phyloP scores from a whole-genome alignment of 2,113 vertebrate genomes.

The Octodon degus region DNA sequence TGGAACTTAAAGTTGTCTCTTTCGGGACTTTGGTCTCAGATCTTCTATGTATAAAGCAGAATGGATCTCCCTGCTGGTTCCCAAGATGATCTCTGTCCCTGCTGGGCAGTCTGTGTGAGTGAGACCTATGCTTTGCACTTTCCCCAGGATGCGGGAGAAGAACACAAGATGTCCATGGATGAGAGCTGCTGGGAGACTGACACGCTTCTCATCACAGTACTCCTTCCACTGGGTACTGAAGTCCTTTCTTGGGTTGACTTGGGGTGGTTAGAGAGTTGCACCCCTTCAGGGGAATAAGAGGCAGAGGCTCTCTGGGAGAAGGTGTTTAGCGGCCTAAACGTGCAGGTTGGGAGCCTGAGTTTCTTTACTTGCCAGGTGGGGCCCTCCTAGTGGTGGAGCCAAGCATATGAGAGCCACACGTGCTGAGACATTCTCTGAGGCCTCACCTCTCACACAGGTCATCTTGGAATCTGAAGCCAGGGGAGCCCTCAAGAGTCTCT shows the following conservation, averaged over 20 bases:
- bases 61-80: background rate
- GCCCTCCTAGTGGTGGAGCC: fast-evolving
- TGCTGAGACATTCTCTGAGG: background rate
- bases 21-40: background rate
- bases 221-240: background rate
- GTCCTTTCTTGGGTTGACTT: background rate
- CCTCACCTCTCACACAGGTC: background rate
- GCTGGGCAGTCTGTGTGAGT: background rate
- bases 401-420: background rate
- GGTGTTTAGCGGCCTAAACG: background rate
- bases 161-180: background rate
- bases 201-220: background rate
- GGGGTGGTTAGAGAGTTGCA: background rate
- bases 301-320: background rate
- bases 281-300: background rate
- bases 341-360: background rate
- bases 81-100: background rate
- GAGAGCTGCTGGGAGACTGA: background rate
- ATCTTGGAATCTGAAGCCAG: background rate
- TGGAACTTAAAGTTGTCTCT: background rate
- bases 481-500: background rate
- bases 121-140: background rate
- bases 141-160: background rate
- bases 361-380: background rate
- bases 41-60: background rate